Conservation (phyloP, 2,888 invertebrate genomes). For the Latrodectus hesperus region DNA sequence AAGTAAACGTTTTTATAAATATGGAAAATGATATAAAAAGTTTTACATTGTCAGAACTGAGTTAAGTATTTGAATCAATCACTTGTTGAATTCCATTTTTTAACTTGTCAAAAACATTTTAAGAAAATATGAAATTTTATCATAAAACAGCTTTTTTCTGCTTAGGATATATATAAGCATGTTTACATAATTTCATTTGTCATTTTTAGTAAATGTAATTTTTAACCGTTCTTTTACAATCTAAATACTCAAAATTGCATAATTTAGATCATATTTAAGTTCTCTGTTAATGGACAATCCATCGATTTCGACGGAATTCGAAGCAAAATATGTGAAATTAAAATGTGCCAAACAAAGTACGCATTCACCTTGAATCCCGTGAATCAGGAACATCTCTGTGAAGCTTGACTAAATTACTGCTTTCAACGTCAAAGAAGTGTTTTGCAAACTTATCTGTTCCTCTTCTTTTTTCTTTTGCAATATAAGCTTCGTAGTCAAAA, state of each 20-base stretch:
- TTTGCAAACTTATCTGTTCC: conserved; percentile 16
- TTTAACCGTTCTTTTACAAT: neutral
- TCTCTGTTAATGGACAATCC: neutral
- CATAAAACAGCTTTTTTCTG: too few relatives aligned
- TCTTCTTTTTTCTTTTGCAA: conserved; percentile 16
- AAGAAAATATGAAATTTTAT: too few relatives aligned
- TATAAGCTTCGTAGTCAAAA: conserved; percentile 36
- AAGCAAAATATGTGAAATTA: neutral
- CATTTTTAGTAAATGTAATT: too few relatives aligned
- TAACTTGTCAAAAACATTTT: too few relatives aligned
- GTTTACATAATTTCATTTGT: too few relatives aligned
- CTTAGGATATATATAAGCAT: too few relatives aligned
- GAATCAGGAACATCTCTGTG: conserved; percentile 65
- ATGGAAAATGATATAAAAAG: too few relatives aligned
- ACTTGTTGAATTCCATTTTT: too few relatives aligned
- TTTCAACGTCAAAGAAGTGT: conserved; percentile 67
- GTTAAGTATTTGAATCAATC: too few relatives aligned
- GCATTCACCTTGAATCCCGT: conserved; percentile 46
- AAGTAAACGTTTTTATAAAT: too few relatives aligned
- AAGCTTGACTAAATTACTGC: conserved; percentile 42
- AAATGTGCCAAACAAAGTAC: neutral
- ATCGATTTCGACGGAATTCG: neutral
- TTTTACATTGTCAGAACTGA: too few relatives aligned
- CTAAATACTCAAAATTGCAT: neutral
- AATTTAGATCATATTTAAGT: neutral